phyloP scores from a whole-genome alignment of 2,113 vertebrate genomes.

The Lagenorhynchus albirostris region DNA sequence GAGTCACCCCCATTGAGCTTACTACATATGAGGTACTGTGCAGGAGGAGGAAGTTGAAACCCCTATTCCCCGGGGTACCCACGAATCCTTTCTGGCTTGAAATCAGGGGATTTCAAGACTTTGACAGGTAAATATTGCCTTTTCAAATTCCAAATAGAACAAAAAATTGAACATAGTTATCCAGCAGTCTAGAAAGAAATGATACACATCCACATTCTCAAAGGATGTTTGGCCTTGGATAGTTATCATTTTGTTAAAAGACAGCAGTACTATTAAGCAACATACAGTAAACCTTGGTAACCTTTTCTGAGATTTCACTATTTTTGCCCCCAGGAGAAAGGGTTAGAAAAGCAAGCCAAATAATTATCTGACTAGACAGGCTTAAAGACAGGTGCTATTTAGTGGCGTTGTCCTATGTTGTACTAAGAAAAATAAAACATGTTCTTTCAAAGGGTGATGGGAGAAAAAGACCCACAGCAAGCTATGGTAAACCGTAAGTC shows the following conservation, averaged over 20 bases:
- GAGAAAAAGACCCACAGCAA: not conserved
- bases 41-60: not conserved
- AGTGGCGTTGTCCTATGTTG: not conserved
- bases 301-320: not conserved
- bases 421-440: conserved; percentile 1
- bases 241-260: conserved; percentile 3
- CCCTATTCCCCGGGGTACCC: not conserved
- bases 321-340: not conserved
- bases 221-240: not conserved
- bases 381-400: not conserved
- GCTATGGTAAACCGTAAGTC: not conserved
- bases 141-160: conserved; percentile 32
- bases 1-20: not conserved
- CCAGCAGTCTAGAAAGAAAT: not conserved
- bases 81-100: not conserved
- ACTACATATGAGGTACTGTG: not conserved
- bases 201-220: not conserved
- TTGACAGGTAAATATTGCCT: conserved; percentile 49
- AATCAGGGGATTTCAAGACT: conserved; percentile 35
- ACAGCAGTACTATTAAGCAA: not conserved
- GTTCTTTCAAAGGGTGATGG: not conserved
- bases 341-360: conserved; percentile 11
- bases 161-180: not conserved
- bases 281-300: not conserved
- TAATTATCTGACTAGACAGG: not conserved